Evolutionary conservation across 2,797 vertebrate genomes (phyloP).

Genomic region (Gymnopithys bicolor): DNA sequence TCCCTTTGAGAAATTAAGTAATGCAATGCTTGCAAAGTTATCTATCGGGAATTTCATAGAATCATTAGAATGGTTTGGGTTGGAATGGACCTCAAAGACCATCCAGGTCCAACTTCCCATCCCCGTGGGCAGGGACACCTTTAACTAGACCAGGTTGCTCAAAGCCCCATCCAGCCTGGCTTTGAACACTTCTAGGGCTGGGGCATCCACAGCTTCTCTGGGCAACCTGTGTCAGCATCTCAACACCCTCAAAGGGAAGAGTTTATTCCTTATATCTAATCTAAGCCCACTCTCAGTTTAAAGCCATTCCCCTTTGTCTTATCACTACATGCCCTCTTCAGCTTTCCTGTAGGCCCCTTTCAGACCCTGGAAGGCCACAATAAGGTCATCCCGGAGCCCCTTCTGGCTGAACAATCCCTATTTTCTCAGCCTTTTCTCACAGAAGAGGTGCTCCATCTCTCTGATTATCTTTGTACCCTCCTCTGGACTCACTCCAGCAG

Average conservation of each 20-base stretch:
- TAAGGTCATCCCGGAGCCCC: background rate
- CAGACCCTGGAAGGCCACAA: background rate
- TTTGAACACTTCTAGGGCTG: background rate
- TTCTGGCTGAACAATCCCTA: background rate
- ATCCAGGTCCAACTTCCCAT: background rate
- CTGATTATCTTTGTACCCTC: background rate
- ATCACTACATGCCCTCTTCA: background rate
- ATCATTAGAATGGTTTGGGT: background rate
- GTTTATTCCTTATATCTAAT: background rate
- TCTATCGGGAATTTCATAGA: background rate
- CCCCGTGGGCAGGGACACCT: background rate
- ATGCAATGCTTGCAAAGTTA: background rate
- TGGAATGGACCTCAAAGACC: background rate
- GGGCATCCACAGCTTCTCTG: background rate
- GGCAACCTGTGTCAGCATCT: background rate
- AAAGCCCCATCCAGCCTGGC: background rate
- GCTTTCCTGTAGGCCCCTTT: background rate
- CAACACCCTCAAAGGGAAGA: background rate
- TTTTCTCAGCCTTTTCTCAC: background rate
- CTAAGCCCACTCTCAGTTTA: background rate
- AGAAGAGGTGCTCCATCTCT: background rate
- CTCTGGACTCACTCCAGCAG: background rate
- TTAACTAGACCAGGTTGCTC: background rate
- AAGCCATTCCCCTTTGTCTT: background rate
- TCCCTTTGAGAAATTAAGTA: background rate